Percentiles rank a stretch among this genome's conserved stretches.
These are phyloP conservation scores for Andrena praecox DNA, from an alignment of 2,888 invertebrate species.

Conservation along the genomic window DNA sequence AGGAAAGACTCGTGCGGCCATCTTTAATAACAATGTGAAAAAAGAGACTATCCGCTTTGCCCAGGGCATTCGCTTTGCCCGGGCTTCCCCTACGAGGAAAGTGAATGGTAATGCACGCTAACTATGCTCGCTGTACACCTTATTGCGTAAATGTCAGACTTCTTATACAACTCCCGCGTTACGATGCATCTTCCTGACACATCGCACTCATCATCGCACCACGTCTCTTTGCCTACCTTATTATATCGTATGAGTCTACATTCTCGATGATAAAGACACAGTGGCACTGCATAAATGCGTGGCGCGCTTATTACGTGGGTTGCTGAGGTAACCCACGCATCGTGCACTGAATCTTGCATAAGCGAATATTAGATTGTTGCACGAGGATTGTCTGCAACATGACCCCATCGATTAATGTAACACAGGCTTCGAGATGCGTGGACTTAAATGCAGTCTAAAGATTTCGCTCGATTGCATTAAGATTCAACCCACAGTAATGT, in stretches of 20 bases:
- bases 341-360: not conserved
- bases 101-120: too few species aligned
- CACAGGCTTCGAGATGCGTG: too few species aligned
- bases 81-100: too few species aligned
- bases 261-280: not conserved
- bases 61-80: too few species aligned
- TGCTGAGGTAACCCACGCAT: not conserved
- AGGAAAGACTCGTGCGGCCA: too few species aligned
- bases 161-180: not conserved
- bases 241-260: conserved; percentile 8
- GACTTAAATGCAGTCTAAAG: too few species aligned
- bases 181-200: not conserved
- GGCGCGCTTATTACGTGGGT: not conserved
- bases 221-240: not conserved
- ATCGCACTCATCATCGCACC: not conserved
- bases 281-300: not conserved
- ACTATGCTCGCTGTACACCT: too few species aligned
- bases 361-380: not conserved
- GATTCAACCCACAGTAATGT: too few species aligned
- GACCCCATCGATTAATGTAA: not conserved
- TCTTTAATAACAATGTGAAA: too few species aligned
- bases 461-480: too few species aligned
- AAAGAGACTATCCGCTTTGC: too few species aligned
- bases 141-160: not conserved
- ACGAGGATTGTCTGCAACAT: not conserved